These are phyloP conservation scores for Leptinotarsa undecemlineata DNA, from an alignment of 1,140 invertebrate genomes.

Conservation along the genomic window DNA sequence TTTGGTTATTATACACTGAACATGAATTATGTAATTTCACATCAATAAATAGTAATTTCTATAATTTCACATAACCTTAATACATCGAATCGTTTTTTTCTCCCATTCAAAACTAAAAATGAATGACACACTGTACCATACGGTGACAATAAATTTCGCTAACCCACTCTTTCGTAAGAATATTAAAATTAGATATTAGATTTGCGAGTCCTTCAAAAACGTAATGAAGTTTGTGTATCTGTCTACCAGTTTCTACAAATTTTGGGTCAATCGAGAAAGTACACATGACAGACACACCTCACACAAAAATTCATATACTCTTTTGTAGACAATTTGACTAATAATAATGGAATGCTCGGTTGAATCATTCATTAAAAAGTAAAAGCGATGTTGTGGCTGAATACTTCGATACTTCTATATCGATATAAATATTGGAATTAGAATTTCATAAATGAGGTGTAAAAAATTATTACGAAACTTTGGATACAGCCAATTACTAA, in stretches of 20 bases:
- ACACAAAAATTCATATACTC: slow-evolving; percentile 17
- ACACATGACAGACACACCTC: slow-evolving; percentile 15
- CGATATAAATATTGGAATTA: neutral
- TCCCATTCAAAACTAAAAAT: too few relatives aligned
- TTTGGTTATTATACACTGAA: too few relatives aligned
- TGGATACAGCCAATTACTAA: too few relatives aligned
- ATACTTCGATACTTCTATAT: neutral
- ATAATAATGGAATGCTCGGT: neutral
- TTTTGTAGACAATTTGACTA: slow-evolving; percentile 16
- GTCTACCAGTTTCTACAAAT: neutral
- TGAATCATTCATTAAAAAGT: slow-evolving; percentile 7
- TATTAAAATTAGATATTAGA: too few relatives aligned
- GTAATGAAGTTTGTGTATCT: neutral
- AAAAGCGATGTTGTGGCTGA: neutral
- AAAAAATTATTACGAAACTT: too few relatives aligned
- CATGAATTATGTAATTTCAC: too few relatives aligned
- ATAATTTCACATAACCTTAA: too few relatives aligned
- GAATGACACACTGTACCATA: too few relatives aligned
- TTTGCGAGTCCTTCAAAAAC: neutral
- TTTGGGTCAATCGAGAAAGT: slow-evolving; percentile 27
- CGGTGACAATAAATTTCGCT: too few relatives aligned
- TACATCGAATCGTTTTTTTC: too few relatives aligned
- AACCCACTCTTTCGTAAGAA: too few relatives aligned
- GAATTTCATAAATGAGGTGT: neutral
- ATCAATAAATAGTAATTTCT: too few relatives aligned